Base-by-base conservation (phyloP, 2,888 invertebrate species). In the Sarcophaga rosellei region DNA sequence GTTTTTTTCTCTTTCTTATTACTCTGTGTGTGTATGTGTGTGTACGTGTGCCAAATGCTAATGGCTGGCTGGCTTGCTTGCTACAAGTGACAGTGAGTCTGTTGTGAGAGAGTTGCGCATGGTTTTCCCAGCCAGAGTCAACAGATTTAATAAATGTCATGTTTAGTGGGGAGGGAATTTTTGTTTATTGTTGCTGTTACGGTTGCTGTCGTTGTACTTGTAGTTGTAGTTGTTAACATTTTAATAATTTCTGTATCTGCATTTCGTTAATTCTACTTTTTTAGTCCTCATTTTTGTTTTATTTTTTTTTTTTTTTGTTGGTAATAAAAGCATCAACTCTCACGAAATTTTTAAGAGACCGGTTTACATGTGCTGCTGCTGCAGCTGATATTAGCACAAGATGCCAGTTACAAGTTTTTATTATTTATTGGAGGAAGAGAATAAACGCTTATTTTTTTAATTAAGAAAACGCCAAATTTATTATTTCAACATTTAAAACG, bases 331-430 rank as follows among this genome's bases (percentile, higher is more conserved):
- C 35, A 8, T 10, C n/a, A 68, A 77, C 17, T 53, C 73, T 47
- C 53, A 21, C 4, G 66, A 66, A 79, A 83, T 81, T 75, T 69
- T 66, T 83, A 81, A 83, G 80, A 81, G 82, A 88, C 87, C 83
- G 86, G 87, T 87, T 87, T 81, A 11, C 23, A 59, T 73, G 23
- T 10, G 23, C 35, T 15, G 25, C 47, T 69, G 35, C 35, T 35
- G 35, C 6, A 6, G 35, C 35, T 35, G 6, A 35, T 35, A 10
- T 35, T 35, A 35, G 35, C 35, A 35, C 35, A 10, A 35, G 35
- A 35, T 35, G 35, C 10, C 10, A 35, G 35, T 35, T 1, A 2
- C 35, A 35, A 35, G 10, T 35, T 35, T 35, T 35, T 35, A 35
- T 35, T 35, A 10, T 35, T 8, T 35, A 35, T 10, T 35, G 35